Evolutionary conservation across 2,113 vertebrate species (phyloP).

Genomic region (Chroicocephalus ridibundus): DNA sequence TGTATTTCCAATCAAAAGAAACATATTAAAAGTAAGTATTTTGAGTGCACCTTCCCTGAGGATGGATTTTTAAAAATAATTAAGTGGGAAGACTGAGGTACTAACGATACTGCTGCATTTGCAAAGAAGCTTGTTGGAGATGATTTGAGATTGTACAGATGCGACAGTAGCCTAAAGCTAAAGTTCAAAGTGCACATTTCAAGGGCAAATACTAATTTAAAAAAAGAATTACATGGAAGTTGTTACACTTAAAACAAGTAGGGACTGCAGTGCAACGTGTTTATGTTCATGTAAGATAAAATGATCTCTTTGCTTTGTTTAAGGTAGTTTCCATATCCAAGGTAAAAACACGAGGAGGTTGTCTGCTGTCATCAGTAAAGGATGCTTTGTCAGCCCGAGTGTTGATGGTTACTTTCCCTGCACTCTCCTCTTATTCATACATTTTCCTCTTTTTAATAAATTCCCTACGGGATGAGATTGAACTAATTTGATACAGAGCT

Average conservation of each 20-base stretch:
- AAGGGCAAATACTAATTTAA: constrained; percentile 27
- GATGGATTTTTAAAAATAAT: constrained; percentile 36
- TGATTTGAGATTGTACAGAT: not conserved
- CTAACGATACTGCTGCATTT: constrained; percentile 18
- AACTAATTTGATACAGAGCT: not conserved
- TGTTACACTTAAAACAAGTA: not conserved
- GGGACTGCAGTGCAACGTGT: not conserved
- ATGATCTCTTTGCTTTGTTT: not conserved
- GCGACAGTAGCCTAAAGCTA: constrained; percentile 10
- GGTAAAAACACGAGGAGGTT: not conserved
- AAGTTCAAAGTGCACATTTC: constrained; percentile 42
- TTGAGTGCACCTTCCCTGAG: constrained; percentile 36
- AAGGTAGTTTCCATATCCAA: not conserved
- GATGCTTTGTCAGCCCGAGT: not conserved
- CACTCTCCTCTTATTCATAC: not conserved
- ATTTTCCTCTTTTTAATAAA: not conserved
- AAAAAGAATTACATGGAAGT: not conserved
- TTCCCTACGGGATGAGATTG: not conserved
- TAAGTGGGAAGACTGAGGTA: not conserved
- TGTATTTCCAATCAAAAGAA: constrained; percentile 42
- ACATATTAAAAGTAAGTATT: not conserved
- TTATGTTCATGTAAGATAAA: not conserved
- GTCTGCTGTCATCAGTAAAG: not conserved
- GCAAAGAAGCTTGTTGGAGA: not conserved
- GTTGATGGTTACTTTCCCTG: not conserved